Conservation (phyloP, 2,113 vertebrate species). For the Lepus europaeus region DNA sequence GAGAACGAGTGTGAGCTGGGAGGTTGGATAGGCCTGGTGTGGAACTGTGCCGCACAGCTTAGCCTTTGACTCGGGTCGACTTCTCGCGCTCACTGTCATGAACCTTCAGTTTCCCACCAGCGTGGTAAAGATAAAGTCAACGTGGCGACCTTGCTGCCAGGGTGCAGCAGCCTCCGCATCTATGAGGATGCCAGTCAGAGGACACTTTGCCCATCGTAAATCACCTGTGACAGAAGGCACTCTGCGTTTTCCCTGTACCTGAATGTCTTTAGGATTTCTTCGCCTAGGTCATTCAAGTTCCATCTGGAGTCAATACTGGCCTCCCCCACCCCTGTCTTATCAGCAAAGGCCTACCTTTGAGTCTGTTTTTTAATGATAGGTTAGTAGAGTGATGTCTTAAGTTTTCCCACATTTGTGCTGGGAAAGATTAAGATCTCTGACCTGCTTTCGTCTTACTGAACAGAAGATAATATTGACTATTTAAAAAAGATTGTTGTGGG, state of each 20-base stretch:
- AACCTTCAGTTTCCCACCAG: not conserved
- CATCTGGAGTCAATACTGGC: not conserved
- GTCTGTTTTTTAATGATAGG: not conserved
- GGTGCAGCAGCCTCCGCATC: too few species aligned
- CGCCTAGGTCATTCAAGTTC: not conserved
- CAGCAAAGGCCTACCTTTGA: not conserved
- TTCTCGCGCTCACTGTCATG: not conserved
- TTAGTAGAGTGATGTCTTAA: not conserved
- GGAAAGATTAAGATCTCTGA: not conserved
- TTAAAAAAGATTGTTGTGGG: constrained; percentile 17
- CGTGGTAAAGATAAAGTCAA: not conserved
- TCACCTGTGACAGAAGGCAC: not conserved
- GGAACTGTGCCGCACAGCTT: not conserved
- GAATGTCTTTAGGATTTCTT: not conserved
- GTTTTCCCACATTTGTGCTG: not conserved
- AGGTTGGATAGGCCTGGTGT: not conserved
- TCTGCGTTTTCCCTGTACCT: not conserved
- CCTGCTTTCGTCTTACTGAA: constrained; percentile 6
- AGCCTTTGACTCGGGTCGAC: not conserved
- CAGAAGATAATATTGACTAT: not conserved
- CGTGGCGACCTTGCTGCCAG: not conserved
- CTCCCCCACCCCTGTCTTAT: not conserved
- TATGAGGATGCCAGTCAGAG: not conserved
- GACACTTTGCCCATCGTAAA: not conserved
- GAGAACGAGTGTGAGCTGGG: not conserved